Evolutionary conservation across 64 coral and sea anemone species (phyloP), one percentile per base, ranked within the genome.

Genomic region (Dendrophyllia cribrosa): DNA sequence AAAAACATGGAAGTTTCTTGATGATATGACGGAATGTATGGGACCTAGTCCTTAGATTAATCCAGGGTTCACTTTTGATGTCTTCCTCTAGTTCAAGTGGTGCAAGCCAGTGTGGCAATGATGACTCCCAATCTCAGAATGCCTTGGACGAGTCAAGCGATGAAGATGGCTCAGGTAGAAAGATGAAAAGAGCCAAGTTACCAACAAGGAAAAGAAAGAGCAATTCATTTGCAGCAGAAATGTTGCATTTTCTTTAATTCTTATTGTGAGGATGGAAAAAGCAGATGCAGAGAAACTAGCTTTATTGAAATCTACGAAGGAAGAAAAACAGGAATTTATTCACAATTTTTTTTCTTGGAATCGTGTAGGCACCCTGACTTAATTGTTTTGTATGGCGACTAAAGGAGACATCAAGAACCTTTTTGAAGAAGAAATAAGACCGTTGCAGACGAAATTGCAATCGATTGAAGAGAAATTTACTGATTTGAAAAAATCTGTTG

Each of bases 201-300:
- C 51, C 58, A 86, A 86, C 19, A 79, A 86, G 72, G 9, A 93
- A 78, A 22, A 66, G 91, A 78, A 93, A 93, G 62, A 87, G 91
- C 73, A 14, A 72, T 23, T 87, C 91, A 22, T 59, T 48, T 51
- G 55, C 91, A 50, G 73, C 9, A 21, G 75, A 93, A 61, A 85
- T 91, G 89, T 66, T 84, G 1, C 5, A 26, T 59, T 91, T 91
- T 34, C 70, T 91, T 43, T 5, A 91, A 16, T 43, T n/a, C 49
- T 91, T 66, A 59, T 43, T n/a, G 78, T 74, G 25, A 79, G 59
- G 34, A 83, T 66, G 43, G 58, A 91, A 58, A 84, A 84, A 58
- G 79, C 78, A 15, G 89, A 91, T 34, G 53, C 44, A 70, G 67
- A 84, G 66, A 75, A 83, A 84, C 45, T 91, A 19, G 51, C 66